phyloP scores from a whole-genome alignment of 2,113 vertebrate genomes.

The Tragelaphus strepsiceros region DNA sequence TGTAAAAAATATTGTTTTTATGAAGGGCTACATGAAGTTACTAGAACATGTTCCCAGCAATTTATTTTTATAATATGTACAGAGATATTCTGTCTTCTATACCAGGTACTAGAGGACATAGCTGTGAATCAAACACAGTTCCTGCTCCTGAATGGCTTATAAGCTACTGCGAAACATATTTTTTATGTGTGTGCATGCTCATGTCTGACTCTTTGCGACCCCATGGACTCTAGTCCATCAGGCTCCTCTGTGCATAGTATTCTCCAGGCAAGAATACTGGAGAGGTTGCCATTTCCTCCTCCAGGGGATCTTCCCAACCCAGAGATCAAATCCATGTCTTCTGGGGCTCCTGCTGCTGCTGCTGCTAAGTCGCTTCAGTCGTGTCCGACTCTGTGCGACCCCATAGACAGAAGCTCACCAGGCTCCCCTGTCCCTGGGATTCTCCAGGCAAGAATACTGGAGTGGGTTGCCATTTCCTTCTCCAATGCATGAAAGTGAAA shows the following conservation, averaged over 20 bases:
- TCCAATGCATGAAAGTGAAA: no score
- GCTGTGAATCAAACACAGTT: neutral
- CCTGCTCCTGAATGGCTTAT: neutral
- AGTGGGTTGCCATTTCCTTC: no score
- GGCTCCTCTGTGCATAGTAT: neutral
- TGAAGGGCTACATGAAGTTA: neutral
- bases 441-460: no score
- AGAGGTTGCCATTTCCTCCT: neutral
- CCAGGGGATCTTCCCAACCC: neutral
- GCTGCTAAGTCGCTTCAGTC: no score
- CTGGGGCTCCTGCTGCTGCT: neutral
- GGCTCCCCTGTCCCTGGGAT: no score
- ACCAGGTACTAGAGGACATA: neutral
- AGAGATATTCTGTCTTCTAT: neutral
- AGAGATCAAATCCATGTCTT: neutral
- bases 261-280: neutral
- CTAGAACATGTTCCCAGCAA: neutral
- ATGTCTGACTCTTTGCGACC: rapidly evolving
- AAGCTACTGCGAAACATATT: neutral
- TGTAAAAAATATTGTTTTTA: neutral
- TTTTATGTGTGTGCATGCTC: neutral
- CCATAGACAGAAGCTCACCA: no score
- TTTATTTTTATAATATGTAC: neutral
- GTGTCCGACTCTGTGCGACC: no score
- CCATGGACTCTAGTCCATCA: neutral